Evolutionary conservation across 1,140 invertebrate species (phyloP), one percentile per base, ranked within the genome.

Genomic region (Sesamia nonagrioides): DNA sequence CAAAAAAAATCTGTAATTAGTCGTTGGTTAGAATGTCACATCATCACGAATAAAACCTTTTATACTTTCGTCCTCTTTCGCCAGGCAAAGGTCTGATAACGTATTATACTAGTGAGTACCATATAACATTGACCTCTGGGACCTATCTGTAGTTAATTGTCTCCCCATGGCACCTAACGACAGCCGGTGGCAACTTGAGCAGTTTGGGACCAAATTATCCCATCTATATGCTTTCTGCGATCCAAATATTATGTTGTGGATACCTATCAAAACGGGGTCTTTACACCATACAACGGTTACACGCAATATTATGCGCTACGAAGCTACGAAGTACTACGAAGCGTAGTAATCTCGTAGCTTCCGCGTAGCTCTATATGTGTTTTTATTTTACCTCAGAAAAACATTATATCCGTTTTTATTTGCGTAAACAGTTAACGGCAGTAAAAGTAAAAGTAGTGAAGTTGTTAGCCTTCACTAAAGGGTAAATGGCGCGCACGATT

Each of bases 121-220:
- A 66, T 11, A 42, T 66, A 45, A 40, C 37, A 66, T 66, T 42
- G 61, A 66, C 61, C 37, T 17, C 37, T 18, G 61, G 37, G 35
- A 21, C 37, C 61, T 66, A 66, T 66, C 61, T 66, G 37, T 66
- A 42, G 37, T 66, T 66, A 66, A 66, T 66, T 66, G 61, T 45
- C 61, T 66, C 17, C 61, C 61, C 37, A 42, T 66, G 61, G 61
- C 37, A 66, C 61, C 61, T 66, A 66, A 66, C 61, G 61, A 66
- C 61, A 66, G 61, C 37, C 37, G 61, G 61, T 40, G 61, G n/a
- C 37, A 42, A 42, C 37, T 66, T 66, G 61, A 66, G 37, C 37
- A 66, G 61, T 66, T 18, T 18, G 61, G 61, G 17, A 40, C 61
- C 17, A 66, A 66, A 66, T 66, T 18, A 42, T 66, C 17, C 18